These are phyloP conservation scores for Aspidapion aeneum DNA, from an alignment of 2,888 invertebrate genomes.

Conservation along the genomic window DNA sequence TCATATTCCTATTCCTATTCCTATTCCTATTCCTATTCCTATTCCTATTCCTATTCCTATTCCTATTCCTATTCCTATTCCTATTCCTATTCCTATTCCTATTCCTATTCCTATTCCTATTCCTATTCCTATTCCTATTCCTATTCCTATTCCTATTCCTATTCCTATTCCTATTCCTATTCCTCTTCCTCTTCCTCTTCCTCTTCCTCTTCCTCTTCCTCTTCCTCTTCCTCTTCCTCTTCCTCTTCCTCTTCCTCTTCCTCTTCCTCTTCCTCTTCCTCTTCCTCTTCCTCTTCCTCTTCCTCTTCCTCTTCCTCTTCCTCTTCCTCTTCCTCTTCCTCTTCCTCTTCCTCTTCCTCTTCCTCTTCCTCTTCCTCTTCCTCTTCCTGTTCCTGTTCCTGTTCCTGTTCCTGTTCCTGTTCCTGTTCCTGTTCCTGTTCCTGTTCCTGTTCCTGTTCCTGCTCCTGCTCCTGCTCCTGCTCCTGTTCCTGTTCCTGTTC, in stretches of 20 bases:
- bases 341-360: conserved; percentile 6
- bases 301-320: conserved; percentile 6
- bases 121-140: neutral
- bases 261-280: conserved; percentile 1
- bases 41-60: neutral
- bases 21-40: neutral
- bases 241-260: conserved; percentile 2
- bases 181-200: neutral
- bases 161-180: neutral
- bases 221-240: conserved; percentile 2
- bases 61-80: neutral
- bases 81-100: neutral
- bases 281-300: conserved; percentile 4
- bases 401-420: neutral
- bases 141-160: neutral
- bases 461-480: neutral
- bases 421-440: neutral
- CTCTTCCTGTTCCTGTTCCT: neutral
- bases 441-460: neutral
- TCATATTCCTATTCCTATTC: neutral
- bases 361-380: conserved; percentile 7
- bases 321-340: conserved; percentile 5
- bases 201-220: conserved; percentile 4
- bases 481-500: neutral
- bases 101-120: neutral